These are phyloP conservation scores for Pachyseris speciosa DNA, from an alignment of 64 coral and sea anemone species.

Conservation along the genomic window DNA sequence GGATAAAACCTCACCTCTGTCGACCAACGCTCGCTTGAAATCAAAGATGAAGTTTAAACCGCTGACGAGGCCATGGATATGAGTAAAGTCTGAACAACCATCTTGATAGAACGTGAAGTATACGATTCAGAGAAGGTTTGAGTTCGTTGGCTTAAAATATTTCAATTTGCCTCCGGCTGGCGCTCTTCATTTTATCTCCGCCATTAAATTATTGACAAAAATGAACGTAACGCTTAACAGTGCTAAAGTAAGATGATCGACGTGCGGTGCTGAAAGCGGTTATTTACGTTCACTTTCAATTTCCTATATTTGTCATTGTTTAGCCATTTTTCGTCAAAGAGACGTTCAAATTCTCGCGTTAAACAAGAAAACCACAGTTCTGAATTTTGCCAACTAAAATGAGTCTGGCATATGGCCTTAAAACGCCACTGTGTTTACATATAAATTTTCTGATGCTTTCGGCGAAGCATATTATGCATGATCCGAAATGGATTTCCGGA, in stretches of 20 bases:
- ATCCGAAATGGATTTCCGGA: slow-evolving; percentile 7
- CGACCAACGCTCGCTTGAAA: too few species aligned
- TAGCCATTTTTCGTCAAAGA: neutral
- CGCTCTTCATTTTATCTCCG: neutral
- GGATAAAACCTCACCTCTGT: too few species aligned
- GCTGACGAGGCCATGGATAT: too few species aligned
- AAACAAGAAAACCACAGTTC: neutral
- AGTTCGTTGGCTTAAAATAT: neutral
- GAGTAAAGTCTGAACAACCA: neutral
- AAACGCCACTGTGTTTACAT: neutral
- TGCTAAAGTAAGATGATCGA: neutral
- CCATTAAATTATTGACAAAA: slow-evolving; percentile 9
- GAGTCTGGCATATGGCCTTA: neutral
- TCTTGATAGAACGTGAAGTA: neutral
- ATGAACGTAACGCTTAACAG: neutral
- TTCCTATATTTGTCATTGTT: neutral
- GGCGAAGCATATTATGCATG: neutral
- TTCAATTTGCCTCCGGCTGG: neutral
- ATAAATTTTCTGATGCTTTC: neutral
- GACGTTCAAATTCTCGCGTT: neutral
- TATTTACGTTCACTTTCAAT: neutral
- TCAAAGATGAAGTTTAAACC: too few species aligned
- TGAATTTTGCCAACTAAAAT: neutral
- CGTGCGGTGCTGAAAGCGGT: neutral
- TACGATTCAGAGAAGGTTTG: neutral